Conservation (phyloP, 1,140 invertebrate species). For the Drosophila murphyi region DNA sequence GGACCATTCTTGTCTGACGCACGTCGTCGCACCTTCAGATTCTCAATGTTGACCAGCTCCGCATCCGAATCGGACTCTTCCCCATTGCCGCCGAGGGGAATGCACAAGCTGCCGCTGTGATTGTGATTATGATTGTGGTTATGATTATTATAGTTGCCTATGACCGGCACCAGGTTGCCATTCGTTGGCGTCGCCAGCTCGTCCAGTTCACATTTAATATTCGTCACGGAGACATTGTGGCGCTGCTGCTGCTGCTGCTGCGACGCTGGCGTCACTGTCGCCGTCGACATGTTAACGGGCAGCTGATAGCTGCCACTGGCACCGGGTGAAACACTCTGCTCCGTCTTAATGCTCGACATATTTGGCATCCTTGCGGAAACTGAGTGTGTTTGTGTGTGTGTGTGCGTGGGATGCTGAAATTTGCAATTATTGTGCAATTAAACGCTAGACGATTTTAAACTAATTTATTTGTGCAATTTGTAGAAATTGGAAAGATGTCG, state of each 20-base stretch:
- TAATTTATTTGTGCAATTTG: slow-evolving; percentile 67
- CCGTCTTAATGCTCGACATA: slow-evolving; percentile 80
- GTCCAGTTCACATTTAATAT: slow-evolving; percentile 82
- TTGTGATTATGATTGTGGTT: slow-evolving; percentile 26
- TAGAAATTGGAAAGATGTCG: slow-evolving; percentile 82
- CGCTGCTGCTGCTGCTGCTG: slow-evolving; percentile 25
- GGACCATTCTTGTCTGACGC: slow-evolving; percentile 79
- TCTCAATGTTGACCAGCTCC: slow-evolving; percentile 82
- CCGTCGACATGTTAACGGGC: slow-evolving; percentile 66
- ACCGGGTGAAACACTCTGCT: slow-evolving; percentile 58
- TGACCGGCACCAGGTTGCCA: slow-evolving; percentile 77
- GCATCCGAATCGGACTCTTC: slow-evolving; percentile 81
- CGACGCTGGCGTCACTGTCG: slow-evolving; percentile 12
- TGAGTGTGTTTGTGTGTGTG: not conserved
- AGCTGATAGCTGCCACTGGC: slow-evolving; percentile 59
- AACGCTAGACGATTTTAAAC: slow-evolving; percentile 32
- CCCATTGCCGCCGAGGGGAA: slow-evolving; percentile 59
- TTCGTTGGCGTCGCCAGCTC: slow-evolving; percentile 65
- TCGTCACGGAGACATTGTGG: slow-evolving; percentile 83
- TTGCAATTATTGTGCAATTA: slow-evolving; percentile 25
- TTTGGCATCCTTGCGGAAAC: slow-evolving; percentile 48
- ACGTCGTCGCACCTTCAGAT: slow-evolving; percentile 71
- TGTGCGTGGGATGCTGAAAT: not conserved
- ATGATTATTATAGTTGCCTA: slow-evolving; percentile 69
- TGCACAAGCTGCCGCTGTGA: slow-evolving; percentile 62